Percentiles rank a stretch among this genome's conserved stretches.
These are phyloP conservation scores for Dexiosoma caninum DNA, from an alignment of 2,888 invertebrate species.

Conservation along the genomic window DNA sequence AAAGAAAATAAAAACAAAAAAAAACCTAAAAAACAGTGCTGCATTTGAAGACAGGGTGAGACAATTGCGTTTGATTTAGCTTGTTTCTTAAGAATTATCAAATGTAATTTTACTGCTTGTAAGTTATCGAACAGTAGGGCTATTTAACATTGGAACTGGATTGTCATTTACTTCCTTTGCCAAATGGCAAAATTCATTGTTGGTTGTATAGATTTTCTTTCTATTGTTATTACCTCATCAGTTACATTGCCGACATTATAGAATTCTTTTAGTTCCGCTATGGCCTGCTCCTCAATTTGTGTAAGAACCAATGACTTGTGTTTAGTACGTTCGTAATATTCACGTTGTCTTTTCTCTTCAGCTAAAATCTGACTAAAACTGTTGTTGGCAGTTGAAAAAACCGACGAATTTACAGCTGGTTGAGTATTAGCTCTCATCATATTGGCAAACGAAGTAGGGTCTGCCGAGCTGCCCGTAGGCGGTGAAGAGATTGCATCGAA, in stretches of 20 bases:
- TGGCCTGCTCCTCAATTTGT: conserved; percentile 93
- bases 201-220: conserved; percentile 68
- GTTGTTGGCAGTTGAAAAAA: conserved; percentile 66
- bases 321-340: conserved; percentile 84
- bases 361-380: conserved; percentile 82
- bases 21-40: too few species aligned
- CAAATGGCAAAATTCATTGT: conserved; percentile 75
- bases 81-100: neutral
- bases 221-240: conserved; percentile 86
- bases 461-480: conserved; percentile 69
- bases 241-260: conserved; percentile 85
- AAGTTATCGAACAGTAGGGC: too few species aligned
- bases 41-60: too few species aligned
- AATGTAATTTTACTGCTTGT: too few species aligned
- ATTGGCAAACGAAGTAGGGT: conserved; percentile 74
- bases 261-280: conserved; percentile 86
- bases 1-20: neutral
- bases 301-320: conserved; percentile 86
- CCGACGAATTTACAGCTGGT: neutral
- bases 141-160: too few species aligned
- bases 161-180: conserved; percentile 68
- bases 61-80: too few species aligned
- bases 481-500: conserved; percentile 13
- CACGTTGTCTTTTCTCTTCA: conserved; percentile 85
- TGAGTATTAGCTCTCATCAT: conserved; percentile 69